Evolutionary conservation across 2,113 vertebrate genomes (phyloP).

Genomic region (Sakesphorus luctuosus): DNA sequence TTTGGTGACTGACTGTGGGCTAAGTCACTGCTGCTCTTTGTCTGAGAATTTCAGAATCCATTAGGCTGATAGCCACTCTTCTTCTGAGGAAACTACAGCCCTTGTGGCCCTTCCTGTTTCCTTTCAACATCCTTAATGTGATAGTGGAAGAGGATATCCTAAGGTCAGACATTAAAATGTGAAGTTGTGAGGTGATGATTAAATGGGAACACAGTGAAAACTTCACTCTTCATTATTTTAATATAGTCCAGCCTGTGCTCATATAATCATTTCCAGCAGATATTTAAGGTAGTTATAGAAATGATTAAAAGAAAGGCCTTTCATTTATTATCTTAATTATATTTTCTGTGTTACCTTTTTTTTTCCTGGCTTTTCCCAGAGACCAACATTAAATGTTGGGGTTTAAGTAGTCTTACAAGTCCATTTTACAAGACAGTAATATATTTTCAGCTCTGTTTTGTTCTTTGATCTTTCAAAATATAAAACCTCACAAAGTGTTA

Average conservation of each 20-base stretch:
- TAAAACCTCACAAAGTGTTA: slow-evolving; percentile 15
- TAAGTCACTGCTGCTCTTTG: slow-evolving; percentile 54
- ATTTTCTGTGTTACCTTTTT: slow-evolving; percentile 16
- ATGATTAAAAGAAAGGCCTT: slow-evolving; percentile 66
- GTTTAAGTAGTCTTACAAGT: slow-evolving; percentile 35
- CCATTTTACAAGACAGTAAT: slow-evolving; percentile 35
- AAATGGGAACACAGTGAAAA: slow-evolving; percentile 62
- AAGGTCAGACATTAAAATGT: slow-evolving; percentile 71
- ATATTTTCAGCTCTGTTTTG: neutral
- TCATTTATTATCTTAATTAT: slow-evolving; percentile 66
- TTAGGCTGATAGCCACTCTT: slow-evolving; percentile 63
- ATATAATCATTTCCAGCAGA: slow-evolving; percentile 61
- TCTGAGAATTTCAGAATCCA: slow-evolving; percentile 62
- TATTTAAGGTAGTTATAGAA: slow-evolving; percentile 53
- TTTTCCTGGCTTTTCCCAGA: neutral
- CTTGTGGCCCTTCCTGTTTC: slow-evolving; percentile 69
- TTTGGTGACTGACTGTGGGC: slow-evolving; percentile 40
- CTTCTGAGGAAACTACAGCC: slow-evolving; percentile 66
- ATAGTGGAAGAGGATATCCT: slow-evolving; percentile 71
- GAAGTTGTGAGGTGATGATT: slow-evolving; percentile 69
- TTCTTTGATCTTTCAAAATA: slow-evolving; percentile 45
- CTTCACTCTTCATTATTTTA: slow-evolving; percentile 69
- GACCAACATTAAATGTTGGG: neutral
- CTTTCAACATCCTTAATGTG: slow-evolving; percentile 72
- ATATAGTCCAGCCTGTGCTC: slow-evolving; percentile 38